These are phyloP conservation scores for Formica selysi DNA, from an alignment of 1,140 invertebrate genomes.

Conservation along the genomic window DNA sequence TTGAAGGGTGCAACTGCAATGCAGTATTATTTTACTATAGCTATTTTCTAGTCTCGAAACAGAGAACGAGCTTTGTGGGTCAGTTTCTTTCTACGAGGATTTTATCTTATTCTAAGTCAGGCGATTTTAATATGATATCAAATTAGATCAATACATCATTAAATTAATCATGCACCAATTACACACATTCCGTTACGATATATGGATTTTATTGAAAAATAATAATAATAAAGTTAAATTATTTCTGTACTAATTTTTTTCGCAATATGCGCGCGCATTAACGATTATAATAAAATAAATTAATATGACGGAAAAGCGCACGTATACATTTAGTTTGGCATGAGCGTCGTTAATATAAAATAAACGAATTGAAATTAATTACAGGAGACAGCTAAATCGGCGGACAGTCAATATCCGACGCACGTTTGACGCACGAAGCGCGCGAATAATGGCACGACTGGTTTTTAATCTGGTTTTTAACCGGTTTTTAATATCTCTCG, in stretches of 20 bases:
- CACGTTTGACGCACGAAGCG: slow-evolving; percentile 35
- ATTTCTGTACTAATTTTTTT: slow-evolving; percentile 9
- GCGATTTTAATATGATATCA: background rate
- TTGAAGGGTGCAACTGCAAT: slow-evolving; percentile 47
- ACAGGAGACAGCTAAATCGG: slow-evolving; percentile 32
- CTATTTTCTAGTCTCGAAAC: slow-evolving; percentile 35
- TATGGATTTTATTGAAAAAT: background rate
- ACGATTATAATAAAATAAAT: slow-evolving; percentile 36
- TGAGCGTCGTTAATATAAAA: slow-evolving; percentile 30
- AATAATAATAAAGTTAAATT: background rate
- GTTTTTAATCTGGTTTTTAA: slow-evolving; percentile 58
- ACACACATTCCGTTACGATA: background rate
- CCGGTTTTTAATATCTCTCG: slow-evolving; percentile 51
- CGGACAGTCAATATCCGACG: background rate
- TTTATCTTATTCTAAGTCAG: slow-evolving; percentile 29
- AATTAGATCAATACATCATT: background rate
- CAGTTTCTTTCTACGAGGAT: background rate
- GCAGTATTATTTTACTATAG: slow-evolving; percentile 44
- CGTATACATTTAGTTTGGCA: slow-evolving; percentile 30
- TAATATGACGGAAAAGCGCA: background rate
- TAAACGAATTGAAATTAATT: slow-evolving; percentile 58
- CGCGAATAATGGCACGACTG: slow-evolving; percentile 41
- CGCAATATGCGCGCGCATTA: background rate
- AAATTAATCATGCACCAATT: slow-evolving; percentile 1
- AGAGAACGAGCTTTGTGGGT: slow-evolving; percentile 37